These are phyloP conservation scores for Stenodema calcarata DNA, from an alignment of 2,888 invertebrate genomes.

Conservation along the genomic window DNA sequence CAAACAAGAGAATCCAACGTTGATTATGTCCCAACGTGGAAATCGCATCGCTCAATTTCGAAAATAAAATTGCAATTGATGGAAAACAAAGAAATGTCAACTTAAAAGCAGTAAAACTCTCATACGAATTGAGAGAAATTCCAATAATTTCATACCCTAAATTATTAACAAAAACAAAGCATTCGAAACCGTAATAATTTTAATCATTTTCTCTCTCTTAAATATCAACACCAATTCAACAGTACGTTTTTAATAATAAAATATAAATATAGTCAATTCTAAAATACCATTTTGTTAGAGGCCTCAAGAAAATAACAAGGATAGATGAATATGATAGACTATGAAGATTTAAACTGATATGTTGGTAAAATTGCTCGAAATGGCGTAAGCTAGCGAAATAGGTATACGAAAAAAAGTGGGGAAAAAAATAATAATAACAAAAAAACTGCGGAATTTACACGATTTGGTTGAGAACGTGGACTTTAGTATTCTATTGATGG, in stretches of 20 bases:
- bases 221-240: neutral
- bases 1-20: neutral
- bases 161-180: neutral
- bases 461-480: neutral
- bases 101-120: neutral
- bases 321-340: slow-evolving; percentile 19
- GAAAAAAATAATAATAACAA: neutral
- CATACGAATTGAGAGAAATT: neutral
- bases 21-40: neutral
- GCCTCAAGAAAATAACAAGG: slow-evolving; percentile 9
- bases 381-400: neutral
- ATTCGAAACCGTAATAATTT: neutral
- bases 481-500: no score
- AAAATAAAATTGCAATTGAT: neutral
- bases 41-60: neutral
- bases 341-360: slow-evolving; percentile 46
- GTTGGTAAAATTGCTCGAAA: slow-evolving; percentile 27
- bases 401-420: neutral
- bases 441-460: neutral
- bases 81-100: neutral
- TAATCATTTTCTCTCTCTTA: neutral
- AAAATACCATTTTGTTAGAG: neutral
- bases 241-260: neutral
- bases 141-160: neutral
- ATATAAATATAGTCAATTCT: neutral